phyloP scores from a whole-genome alignment of 2,113 vertebrate genomes.

The Collichthys lucidus region DNA sequence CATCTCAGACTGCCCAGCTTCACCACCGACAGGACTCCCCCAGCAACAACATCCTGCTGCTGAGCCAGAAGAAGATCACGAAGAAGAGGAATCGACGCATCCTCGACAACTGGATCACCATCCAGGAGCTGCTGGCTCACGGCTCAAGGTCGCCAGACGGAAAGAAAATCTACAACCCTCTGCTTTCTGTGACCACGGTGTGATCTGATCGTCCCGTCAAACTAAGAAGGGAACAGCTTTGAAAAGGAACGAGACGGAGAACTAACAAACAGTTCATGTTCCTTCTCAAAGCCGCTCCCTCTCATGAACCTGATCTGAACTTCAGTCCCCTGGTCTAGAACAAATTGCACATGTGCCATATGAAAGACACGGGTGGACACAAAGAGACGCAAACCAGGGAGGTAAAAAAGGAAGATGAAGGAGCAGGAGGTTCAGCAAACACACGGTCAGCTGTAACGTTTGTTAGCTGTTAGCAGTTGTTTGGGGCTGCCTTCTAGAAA shows the following conservation, averaged over 20 bases:
- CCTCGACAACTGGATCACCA: conserved; percentile 92
- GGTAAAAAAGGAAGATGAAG: too few species aligned
- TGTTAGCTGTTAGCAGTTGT: too few species aligned
- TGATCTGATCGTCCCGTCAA: conserved; percentile 65
- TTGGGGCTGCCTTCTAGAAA: too few species aligned
- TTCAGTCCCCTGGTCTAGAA: too few species aligned
- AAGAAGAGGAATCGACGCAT: conserved; percentile 88
- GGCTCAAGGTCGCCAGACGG: conserved; percentile 86
- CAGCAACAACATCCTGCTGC: conserved; percentile 80
- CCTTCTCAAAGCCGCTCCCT: too few species aligned
- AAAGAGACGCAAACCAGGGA: neutral
- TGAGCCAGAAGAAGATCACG: conserved; percentile 87
- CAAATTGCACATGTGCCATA: neutral
- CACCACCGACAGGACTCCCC: conserved; percentile 18
- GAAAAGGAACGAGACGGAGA: neutral
- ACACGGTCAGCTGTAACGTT: too few species aligned
- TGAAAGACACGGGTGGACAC: neutral
- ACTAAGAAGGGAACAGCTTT: neutral
- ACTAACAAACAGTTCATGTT: too few species aligned
- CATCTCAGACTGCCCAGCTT: conserved; percentile 66
- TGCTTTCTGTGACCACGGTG: conserved; percentile 90
- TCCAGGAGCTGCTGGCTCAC: conserved; percentile 91
- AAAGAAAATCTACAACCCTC: conserved; percentile 87
- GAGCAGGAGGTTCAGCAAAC: too few species aligned
- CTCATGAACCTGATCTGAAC: too few species aligned